These are phyloP conservation scores for Desmodus rotundus DNA, from an alignment of 2,113 vertebrate genomes.

Conservation along the genomic window DNA sequence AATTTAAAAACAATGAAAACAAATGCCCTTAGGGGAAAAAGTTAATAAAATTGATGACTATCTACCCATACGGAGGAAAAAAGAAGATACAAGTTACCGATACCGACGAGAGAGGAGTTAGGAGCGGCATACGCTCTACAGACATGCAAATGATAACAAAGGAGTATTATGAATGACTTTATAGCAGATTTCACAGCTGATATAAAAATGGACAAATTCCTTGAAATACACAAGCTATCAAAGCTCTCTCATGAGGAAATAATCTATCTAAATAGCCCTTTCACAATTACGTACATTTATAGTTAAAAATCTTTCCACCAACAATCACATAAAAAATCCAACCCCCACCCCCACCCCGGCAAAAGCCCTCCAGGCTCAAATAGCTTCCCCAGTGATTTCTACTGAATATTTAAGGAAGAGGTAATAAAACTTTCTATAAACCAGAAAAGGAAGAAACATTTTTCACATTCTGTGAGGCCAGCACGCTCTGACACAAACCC, in stretches of 20 bases:
- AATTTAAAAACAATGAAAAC: too few species aligned
- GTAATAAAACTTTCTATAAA: not conserved
- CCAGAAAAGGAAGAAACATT: not conserved
- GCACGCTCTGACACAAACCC: not conserved
- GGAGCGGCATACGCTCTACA: not conserved
- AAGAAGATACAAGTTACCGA: not conserved
- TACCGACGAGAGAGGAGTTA: not conserved
- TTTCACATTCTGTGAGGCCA: not conserved
- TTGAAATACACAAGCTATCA: not conserved
- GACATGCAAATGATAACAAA: not conserved
- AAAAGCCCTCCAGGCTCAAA: not conserved
- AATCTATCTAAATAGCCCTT: not conserved
- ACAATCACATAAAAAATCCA: not conserved
- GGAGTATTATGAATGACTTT: not conserved
- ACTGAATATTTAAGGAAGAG: not conserved
- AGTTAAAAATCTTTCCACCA: not conserved
- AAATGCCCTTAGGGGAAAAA: too few species aligned
- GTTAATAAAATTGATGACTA: not conserved
- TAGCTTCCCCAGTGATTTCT: not conserved
- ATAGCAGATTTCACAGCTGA: not conserved
- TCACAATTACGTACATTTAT: not conserved
- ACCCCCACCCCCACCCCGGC: too few species aligned
- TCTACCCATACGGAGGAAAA: not conserved
- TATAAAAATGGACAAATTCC: not conserved
- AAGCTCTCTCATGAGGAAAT: not conserved